Conservation (phyloP, 2,797 vertebrate genomes). For the Muscicapa striata region DNA sequence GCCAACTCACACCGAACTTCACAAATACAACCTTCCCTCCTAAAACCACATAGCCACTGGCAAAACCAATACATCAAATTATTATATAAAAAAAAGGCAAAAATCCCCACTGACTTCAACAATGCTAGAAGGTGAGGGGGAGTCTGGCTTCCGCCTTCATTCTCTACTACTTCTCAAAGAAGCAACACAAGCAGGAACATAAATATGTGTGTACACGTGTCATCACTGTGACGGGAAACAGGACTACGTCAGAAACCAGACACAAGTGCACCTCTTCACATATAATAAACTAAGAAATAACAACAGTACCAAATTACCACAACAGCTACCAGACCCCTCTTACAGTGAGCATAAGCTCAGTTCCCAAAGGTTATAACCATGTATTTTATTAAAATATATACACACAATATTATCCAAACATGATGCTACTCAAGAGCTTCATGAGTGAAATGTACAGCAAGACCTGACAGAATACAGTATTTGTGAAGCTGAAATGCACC, state of each 20-base stretch:
- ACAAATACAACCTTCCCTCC: not conserved
- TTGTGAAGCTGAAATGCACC: not conserved
- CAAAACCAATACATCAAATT: not conserved
- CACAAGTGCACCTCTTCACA: not conserved
- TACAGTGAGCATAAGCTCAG: not conserved
- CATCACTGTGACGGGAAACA: not conserved
- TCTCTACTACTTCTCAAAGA: not conserved
- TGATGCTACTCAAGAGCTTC: not conserved
- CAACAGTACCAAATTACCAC: not conserved
- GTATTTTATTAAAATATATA: not conserved
- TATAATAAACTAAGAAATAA: not conserved
- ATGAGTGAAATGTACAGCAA: not conserved
- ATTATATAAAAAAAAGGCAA: not conserved
- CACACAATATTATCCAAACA: not conserved
- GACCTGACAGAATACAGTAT: not conserved
- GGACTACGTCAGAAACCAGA: not conserved
- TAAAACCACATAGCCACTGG: not conserved
- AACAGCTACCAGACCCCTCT: not conserved
- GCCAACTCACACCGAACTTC: not conserved
- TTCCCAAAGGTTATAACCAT: not conserved
- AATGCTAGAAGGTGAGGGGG: fast-evolving
- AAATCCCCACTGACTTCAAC: not conserved
- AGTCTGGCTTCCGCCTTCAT: not conserved
- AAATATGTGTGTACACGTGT: fast-evolving
- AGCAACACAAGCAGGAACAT: not conserved